Evolutionary conservation across 2,113 vertebrate genomes (phyloP).

Genomic region (Puma concolor): DNA sequence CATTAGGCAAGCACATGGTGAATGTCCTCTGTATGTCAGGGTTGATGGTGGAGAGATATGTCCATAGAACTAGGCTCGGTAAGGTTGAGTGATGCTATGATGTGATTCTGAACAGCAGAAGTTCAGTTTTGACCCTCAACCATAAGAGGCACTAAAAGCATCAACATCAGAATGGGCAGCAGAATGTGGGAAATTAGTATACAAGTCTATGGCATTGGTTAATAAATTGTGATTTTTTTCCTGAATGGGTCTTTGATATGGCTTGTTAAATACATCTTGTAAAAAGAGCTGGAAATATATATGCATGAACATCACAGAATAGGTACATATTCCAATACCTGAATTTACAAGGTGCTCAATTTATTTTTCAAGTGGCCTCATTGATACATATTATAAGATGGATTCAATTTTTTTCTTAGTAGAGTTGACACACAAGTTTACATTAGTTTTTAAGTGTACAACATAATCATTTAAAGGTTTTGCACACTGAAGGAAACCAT

Average conservation of each 20-base stretch:
- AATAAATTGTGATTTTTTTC: neutral
- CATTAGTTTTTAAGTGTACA: neutral
- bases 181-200: neutral
- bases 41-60: neutral
- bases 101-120: neutral
- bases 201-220: neutral
- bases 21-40: neutral
- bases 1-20: no score
- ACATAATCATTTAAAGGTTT: neutral
- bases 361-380: neutral
- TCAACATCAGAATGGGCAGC: neutral
- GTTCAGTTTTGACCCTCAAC: neutral
- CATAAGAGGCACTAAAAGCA: neutral
- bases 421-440: neutral
- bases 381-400: neutral
- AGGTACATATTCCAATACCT: neutral
- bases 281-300: neutral
- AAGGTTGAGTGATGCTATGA: neutral
- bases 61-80: neutral
- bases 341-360: neutral
- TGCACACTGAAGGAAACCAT: neutral
- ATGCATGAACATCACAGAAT: neutral
- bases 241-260: neutral
- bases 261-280: neutral
- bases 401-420: neutral